A percentile compares a stretch with the other conserved stretches of the same genome.
Evolutionary conservation across 2,113 vertebrate species (phyloP).

Genomic region (Malurus cyaneus): DNA sequence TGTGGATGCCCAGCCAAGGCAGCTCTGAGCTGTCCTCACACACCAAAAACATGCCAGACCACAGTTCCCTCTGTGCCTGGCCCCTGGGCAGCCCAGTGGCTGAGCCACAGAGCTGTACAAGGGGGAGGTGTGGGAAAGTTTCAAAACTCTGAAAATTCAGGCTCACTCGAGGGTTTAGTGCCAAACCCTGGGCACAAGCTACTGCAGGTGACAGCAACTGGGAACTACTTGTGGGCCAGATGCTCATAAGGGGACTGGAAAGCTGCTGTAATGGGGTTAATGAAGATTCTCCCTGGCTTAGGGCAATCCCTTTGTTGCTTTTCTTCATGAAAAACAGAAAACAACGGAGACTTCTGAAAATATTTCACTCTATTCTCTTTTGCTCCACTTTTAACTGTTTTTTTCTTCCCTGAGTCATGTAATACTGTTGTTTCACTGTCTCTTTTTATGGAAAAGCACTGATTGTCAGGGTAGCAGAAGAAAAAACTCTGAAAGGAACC

Average conservation of each 20-base stretch:
- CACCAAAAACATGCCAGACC: accelerated
- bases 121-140: background rate
- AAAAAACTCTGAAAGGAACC: background rate
- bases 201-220: background rate
- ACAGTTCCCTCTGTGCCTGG: background rate
- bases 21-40: background rate
- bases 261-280: background rate
- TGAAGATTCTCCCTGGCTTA: background rate
- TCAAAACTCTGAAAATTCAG: background rate
- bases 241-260: background rate
- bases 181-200: background rate
- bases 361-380: background rate
- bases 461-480: background rate
- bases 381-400: background rate
- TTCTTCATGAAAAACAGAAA: background rate
- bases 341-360: background rate
- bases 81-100: accelerated
- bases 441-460: background rate
- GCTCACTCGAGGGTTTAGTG: background rate
- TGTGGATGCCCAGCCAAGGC: background rate
- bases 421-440: background rate
- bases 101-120: accelerated
- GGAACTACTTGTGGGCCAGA: background rate
- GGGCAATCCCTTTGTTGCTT: background rate
- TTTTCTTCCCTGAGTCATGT: background rate